phyloP scores from a whole-genome alignment of 2,888 invertebrate genomes.

The Eupithecia subumbrata region DNA sequence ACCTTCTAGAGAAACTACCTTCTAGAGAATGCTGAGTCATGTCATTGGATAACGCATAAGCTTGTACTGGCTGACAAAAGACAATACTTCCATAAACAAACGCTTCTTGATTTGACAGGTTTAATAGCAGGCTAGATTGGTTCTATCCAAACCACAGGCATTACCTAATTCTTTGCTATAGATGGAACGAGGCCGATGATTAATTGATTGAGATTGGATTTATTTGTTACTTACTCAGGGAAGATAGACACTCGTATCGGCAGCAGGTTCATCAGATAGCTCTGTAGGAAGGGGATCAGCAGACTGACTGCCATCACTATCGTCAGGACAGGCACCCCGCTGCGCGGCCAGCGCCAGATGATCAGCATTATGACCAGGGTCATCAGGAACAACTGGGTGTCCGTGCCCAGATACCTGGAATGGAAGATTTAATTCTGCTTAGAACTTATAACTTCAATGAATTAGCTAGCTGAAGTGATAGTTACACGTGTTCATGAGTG shows the following conservation, averaged over 20 bases:
- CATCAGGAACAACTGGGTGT: conserved; percentile 76
- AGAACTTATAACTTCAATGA: background rate
- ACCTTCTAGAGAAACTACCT: too few relatives aligned
- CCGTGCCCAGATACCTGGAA: conserved; percentile 77
- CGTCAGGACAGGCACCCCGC: conserved; percentile 67
- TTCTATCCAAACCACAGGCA: too few relatives aligned
- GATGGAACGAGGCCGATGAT: too few relatives aligned
- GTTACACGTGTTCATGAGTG: too few relatives aligned
- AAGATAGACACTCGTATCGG: conserved; percentile 76
- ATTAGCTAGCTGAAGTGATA: too few relatives aligned
- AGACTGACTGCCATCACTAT: conserved; percentile 71
- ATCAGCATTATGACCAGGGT: conserved; percentile 71
- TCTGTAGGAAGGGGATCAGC: conserved; percentile 76
- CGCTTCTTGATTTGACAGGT: background rate
- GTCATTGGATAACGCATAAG: too few relatives aligned
- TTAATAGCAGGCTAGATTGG: background rate
- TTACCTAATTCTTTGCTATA: too few relatives aligned
- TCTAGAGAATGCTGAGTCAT: too few relatives aligned
- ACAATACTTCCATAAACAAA: background rate
- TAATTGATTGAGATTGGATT: too few relatives aligned
- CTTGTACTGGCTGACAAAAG: too few relatives aligned
- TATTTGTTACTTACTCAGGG: conserved; percentile 80
- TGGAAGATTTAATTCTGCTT: background rate
- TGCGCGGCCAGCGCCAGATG: conserved; percentile 77
- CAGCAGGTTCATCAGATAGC: conserved; percentile 75